These are phyloP conservation scores for Halichoerus grypus DNA, from an alignment of 2,113 vertebrate genomes.

Conservation along the genomic window DNA sequence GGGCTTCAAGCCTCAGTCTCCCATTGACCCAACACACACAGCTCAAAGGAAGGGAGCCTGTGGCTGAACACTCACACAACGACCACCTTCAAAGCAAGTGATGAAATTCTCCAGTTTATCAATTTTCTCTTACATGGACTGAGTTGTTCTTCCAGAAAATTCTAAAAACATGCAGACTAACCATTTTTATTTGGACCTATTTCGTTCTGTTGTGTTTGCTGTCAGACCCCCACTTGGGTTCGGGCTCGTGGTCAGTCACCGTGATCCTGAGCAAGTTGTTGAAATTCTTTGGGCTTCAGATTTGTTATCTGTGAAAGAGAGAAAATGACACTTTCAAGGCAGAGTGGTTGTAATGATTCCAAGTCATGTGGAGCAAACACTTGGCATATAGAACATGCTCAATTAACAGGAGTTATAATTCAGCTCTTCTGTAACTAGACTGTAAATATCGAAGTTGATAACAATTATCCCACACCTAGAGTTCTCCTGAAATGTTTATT, in stretches of 20 bases:
- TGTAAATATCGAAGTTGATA: neutral
- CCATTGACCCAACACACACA: neutral
- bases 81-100: neutral
- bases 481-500: neutral
- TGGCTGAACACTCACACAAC: neutral
- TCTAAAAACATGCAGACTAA: neutral
- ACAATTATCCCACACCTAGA: neutral
- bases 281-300: neutral
- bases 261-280: neutral
- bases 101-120: neutral
- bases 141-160: constrained; percentile 6
- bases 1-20: neutral
- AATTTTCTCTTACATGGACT: neutral
- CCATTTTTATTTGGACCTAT: neutral
- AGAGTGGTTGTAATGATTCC: neutral
- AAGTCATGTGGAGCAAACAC: neutral
- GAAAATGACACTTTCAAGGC: neutral
- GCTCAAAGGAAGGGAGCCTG: neutral
- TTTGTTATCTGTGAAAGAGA: neutral
- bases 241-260: neutral
- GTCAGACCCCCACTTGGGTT: neutral
- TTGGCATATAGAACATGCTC: neutral
- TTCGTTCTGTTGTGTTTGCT: neutral
- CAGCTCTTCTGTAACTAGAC: neutral
- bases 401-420: neutral